Conservation (phyloP, 2,113 vertebrate species). For the Gobio gobio region DNA sequence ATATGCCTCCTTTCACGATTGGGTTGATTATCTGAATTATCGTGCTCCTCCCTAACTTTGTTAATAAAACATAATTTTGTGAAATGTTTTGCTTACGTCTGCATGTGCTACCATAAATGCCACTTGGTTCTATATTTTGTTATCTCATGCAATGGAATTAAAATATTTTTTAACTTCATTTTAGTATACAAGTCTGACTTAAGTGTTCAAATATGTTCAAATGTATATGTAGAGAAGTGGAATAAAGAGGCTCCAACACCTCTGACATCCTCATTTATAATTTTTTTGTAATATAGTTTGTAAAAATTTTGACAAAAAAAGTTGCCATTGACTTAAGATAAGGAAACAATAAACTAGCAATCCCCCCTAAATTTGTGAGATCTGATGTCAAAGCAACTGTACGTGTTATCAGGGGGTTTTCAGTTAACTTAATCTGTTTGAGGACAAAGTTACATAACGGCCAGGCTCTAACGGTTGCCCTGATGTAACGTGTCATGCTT, state of each 20-base stretch:
- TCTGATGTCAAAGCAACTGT: slow-evolving; percentile 19
- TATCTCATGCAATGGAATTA: not conserved
- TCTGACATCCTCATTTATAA: too few species aligned
- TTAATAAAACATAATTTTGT: not conserved
- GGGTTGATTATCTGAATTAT: too few species aligned
- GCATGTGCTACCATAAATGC: not conserved
- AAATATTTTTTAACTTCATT: too few species aligned
- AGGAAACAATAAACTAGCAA: not conserved
- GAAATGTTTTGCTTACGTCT: not conserved
- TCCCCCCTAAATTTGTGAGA: slow-evolving; percentile 3
- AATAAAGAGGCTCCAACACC: too few species aligned
- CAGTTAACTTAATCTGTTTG: slow-evolving; percentile 27
- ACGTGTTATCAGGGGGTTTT: slow-evolving; percentile 11
- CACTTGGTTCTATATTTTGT: not conserved
- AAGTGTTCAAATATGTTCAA: too few species aligned
- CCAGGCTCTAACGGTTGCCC: slow-evolving; percentile 14
- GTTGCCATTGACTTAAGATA: not conserved
- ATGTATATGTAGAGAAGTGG: too few species aligned
- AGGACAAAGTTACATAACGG: slow-evolving; percentile 33
- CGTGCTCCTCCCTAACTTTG: too few species aligned
- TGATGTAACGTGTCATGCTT: not conserved
- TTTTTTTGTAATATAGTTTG: too few species aligned
- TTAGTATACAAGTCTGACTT: too few species aligned
- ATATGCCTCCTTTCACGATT: too few species aligned
- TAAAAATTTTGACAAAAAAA: not conserved